These are phyloP conservation scores for Corythoichthys haematopterus DNA, from an alignment of 2,113 vertebrate genomes.

Conservation along the genomic window DNA sequence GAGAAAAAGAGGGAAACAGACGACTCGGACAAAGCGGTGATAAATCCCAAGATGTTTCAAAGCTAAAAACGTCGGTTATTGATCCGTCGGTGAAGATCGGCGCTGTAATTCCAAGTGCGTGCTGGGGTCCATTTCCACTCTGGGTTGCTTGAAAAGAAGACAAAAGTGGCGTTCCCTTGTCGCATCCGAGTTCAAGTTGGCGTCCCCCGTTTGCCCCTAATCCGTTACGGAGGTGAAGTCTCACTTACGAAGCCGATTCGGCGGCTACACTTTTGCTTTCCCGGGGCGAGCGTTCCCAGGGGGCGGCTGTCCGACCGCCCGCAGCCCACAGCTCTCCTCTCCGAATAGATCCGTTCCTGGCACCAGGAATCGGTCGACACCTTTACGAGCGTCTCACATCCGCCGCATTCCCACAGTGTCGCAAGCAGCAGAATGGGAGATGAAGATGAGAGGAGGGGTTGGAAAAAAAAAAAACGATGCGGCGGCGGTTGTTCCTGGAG, in stretches of 20 bases:
- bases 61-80: slow-evolving; percentile 43
- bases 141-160: background rate
- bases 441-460: slow-evolving; percentile 42
- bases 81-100: slow-evolving; percentile 57
- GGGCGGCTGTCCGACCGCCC: background rate
- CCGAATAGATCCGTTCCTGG: slow-evolving; percentile 29
- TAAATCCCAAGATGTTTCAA: slow-evolving; percentile 59
- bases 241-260: slow-evolving; percentile 28
- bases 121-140: slow-evolving; percentile 2
- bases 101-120: slow-evolving; percentile 62
- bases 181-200: slow-evolving; percentile 40
- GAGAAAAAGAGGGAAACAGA: slow-evolving; percentile 39
- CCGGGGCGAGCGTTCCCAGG: background rate
- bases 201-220: slow-evolving; percentile 34
- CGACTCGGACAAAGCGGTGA: slow-evolving; percentile 47
- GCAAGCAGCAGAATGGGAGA: slow-evolving; percentile 60
- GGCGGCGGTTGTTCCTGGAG: slow-evolving; percentile 75
- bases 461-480: slow-evolving; percentile 71
- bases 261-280: slow-evolving; percentile 11
- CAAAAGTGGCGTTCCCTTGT: background rate
- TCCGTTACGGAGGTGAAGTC: slow-evolving; percentile 27
- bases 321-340: slow-evolving; percentile 38
- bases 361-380: background rate
- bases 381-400: slow-evolving; percentile 41
- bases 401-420: slow-evolving; percentile 76